Evolutionary conservation across 64 coral and sea anemone genomes (phyloP).

Genomic region (Actinia tenebrosa): DNA sequence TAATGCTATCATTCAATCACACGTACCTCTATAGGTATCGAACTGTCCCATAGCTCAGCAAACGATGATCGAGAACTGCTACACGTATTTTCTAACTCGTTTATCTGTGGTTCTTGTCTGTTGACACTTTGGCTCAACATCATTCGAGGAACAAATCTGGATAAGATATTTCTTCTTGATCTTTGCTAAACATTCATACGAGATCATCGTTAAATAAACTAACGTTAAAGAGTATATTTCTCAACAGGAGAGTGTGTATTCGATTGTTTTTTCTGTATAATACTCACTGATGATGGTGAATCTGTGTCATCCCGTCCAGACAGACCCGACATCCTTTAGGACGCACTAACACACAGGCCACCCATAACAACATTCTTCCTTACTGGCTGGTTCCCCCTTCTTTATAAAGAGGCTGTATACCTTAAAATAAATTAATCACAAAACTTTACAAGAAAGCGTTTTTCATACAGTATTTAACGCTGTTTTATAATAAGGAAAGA

Average conservation of each 20-base stretch:
- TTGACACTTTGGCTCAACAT: constrained; percentile 3
- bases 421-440: too few relatives aligned
- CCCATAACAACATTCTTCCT: background rate
- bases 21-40: constrained; percentile 33
- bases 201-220: background rate
- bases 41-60: constrained; percentile 45
- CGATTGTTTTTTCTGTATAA: background rate
- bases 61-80: constrained; percentile 47
- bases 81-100: constrained; percentile 42
- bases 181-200: background rate
- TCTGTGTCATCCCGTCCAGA: background rate
- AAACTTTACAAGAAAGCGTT: too few relatives aligned
- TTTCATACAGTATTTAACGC: too few relatives aligned
- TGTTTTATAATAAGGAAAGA: too few relatives aligned
- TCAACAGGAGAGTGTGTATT: background rate
- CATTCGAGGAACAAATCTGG: background rate
- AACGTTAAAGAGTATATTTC: background rate
- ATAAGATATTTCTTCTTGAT: background rate
- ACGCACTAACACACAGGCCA: background rate
- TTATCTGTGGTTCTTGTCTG: constrained; percentile 11
- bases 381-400: too few relatives aligned
- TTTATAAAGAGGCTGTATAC: too few relatives aligned
- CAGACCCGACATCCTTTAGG: background rate
- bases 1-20: too few relatives aligned
- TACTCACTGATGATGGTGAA: background rate